Base-by-base conservation (phyloP, 2,888 invertebrate species). In the Meiosimyza platycephala region DNA sequence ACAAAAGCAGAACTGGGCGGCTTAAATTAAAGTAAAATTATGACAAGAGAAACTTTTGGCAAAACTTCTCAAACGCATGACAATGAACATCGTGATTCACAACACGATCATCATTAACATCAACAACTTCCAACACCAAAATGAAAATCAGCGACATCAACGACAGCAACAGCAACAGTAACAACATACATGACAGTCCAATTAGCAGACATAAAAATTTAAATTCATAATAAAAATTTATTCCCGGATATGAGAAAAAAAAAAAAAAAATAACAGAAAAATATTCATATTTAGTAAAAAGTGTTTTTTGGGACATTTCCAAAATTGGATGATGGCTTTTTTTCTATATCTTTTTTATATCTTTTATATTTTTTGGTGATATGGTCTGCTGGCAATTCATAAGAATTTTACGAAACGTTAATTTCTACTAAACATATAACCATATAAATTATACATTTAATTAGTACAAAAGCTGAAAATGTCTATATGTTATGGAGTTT, bases 391-490 rank as follows among this genome's bases (percentile, higher is more conserved):
- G 80, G 75, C 76, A 82, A 76, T 83, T 83, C 83, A 74, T 75
- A 71, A 80, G 78, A 83, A 84, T 84, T 84, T 80, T 83, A 80
- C 80, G 84, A 83, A 77, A 82, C 83, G 80, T 84, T 84, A 78
- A 81, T 75, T 84, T 83, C 84, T 82, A 83, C 83, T 82, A 82
- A 82, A 80, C 83, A 79, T 78, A 81, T 81, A 80, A 40, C 40
- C 40, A 40, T 40, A 40, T 40, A 40, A 40, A 40, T 40, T 40
- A 40, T 40, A 40, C 40, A 40, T 40, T 40, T 40, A 40, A 40
- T 9, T 40, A 40, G 40, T 40, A 9, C 9, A 6, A 40, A 40
- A 1, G 40, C 4, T 9, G 0, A 40, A 40, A 9, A 40, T 9
- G 9, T 40, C 9, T 6, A 2, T 9, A 40, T 40, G 1, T 40